phyloP scores from a whole-genome alignment of 1,140 invertebrate species.

The Papilio machaon region DNA sequence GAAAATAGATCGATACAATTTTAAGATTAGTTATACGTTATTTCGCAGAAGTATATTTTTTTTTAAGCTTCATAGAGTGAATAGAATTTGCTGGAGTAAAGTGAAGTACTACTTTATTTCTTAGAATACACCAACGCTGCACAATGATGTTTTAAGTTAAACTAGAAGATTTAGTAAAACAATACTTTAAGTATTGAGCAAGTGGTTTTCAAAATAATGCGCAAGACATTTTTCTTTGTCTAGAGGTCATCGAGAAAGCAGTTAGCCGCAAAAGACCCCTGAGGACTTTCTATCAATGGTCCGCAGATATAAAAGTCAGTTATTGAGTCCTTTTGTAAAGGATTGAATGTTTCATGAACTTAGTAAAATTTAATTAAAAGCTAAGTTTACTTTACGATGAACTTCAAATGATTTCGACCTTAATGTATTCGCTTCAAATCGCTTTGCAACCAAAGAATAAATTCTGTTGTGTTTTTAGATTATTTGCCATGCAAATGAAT shows the following conservation, averaged over 20 bases:
- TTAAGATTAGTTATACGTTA: neutral
- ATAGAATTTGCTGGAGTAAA: too few species aligned
- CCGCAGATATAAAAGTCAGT: neutral
- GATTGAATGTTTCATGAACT: neutral
- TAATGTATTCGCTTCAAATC: neutral
- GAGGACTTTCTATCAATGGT: neutral
- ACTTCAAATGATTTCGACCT: neutral
- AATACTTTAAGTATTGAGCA: neutral
- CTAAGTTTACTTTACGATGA: neutral
- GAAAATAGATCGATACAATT: neutral
- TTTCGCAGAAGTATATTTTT: too few species aligned
- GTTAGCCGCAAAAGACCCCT: neutral
- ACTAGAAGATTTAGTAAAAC: too few species aligned
- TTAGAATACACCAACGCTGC: too few species aligned
- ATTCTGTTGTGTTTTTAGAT: neutral
- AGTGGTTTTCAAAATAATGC: neutral
- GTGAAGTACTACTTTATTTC: too few species aligned
- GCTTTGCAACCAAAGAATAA: neutral
- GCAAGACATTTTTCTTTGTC: neutral
- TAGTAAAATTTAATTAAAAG: neutral
- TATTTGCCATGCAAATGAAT: neutral
- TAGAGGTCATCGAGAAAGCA: neutral
- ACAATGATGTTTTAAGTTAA: too few species aligned
- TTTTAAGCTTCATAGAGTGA: too few species aligned
- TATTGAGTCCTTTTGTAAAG: neutral